Percentiles rank a stretch among this genome's conserved stretches.
These are phyloP conservation scores for Sylvia atricapilla DNA, from an alignment of 2,113 vertebrate species.

Conservation along the genomic window DNA sequence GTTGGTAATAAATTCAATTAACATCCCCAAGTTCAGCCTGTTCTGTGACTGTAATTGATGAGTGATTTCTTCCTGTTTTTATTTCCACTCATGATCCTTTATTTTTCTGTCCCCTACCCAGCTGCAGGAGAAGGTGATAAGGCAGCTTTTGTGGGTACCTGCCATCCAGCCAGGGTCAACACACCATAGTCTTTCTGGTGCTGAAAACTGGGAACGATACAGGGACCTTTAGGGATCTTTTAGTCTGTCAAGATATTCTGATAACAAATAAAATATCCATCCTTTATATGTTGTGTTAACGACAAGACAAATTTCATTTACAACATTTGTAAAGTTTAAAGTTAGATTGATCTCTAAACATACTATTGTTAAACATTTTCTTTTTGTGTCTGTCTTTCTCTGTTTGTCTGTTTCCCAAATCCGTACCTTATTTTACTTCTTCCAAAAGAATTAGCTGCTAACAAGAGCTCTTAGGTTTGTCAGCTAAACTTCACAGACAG, in stretches of 20 bases:
- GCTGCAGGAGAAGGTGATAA: not conserved
- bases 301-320: not conserved
- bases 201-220: not conserved
- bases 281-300: not conserved
- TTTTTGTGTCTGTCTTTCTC: not conserved
- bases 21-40: not conserved
- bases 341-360: not conserved
- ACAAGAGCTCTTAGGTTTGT: not conserved
- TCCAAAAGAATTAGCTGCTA: slow-evolving; percentile 2
- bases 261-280: not conserved
- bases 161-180: not conserved
- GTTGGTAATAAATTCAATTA: not conserved
- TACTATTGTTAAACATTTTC: not conserved
- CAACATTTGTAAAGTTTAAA: not conserved
- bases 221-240: not conserved
- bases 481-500: not conserved
- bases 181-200: not conserved
- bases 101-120: not conserved
- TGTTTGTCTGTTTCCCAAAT: not conserved
- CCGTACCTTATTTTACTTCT: not conserved
- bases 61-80: not conserved
- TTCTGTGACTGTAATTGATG: accelerated
- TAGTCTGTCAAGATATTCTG: not conserved
- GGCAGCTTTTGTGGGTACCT: accelerated
- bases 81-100: not conserved